Evolutionary conservation across 2,888 invertebrate genomes (phyloP).

Genomic region (Aquatica leii): DNA sequence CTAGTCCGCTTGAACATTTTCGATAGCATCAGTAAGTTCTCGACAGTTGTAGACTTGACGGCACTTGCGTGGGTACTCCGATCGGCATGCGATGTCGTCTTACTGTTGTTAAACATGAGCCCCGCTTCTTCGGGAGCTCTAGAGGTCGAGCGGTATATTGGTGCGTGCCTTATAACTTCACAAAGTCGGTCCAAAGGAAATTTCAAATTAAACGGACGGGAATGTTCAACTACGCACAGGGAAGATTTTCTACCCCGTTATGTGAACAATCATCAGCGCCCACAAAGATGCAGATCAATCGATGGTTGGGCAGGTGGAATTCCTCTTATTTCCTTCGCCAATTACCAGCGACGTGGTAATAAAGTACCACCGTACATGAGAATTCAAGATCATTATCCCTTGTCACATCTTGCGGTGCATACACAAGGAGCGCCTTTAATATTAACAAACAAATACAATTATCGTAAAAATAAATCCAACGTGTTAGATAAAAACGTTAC

Average conservation of each 20-base stretch:
- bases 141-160: constrained; percentile 71
- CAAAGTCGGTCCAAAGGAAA: constrained; percentile 59
- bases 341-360: constrained; percentile 47
- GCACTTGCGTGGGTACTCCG: constrained; percentile 52
- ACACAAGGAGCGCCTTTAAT: constrained; percentile 88
- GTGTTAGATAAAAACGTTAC: constrained; percentile 17
- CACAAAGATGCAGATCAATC: constrained; percentile 59
- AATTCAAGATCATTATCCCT: constrained; percentile 60
- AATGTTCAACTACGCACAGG: constrained; percentile 47
- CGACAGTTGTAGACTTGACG: constrained; percentile 40
- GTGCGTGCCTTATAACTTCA: constrained; percentile 68
- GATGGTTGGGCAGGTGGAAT: constrained; percentile 79
- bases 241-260: constrained; percentile 63
- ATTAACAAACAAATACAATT: constrained; percentile 69
- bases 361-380: constrained; percentile 21
- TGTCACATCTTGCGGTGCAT: constrained; percentile 81
- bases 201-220: constrained; percentile 29
- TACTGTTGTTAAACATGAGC: constrained; percentile 68
- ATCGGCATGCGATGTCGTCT: constrained; percentile 51
- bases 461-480: constrained; percentile 54
- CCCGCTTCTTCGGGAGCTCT: constrained; percentile 71
- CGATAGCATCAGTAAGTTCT: constrained; percentile 44
- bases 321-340: constrained; percentile 82
- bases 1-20: constrained; percentile 51
- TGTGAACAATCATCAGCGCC: constrained; percentile 53